Evolutionary conservation across 2,888 invertebrate genomes (phyloP), one percentile per base, ranked within the genome.

Genomic region (Tenthredo livida): DNA sequence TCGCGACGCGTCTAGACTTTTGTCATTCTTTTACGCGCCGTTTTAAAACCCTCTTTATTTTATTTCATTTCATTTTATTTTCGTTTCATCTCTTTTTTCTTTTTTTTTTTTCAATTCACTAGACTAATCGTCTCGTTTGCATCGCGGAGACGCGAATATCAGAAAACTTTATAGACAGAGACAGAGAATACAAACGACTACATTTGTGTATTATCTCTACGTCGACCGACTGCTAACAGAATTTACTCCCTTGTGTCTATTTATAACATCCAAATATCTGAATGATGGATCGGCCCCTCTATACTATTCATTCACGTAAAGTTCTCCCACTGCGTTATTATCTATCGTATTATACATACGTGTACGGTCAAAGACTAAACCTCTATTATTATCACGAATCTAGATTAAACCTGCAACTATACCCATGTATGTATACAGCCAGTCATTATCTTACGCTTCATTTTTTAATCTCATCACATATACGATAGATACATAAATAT

Each of bases 231-330:
- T 40, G 67, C 83, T 83, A 43, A 83, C 87, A 87, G 88, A 89
- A 90, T 88, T 83, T 89, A 89, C 90, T 89, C 90, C 89, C 90
- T 89, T 89, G 90, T 88, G 89, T 90, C 90, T 91, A 91, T 92
- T 91, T 91, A 91, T 91, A 91, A 85, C 85, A 87, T 85, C 84
- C 85, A 87, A 89, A 90, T 88, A 89, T 91, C 88, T 88, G 88
- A 88, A 90, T 90, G 90, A 91, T 88, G 87, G 89, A 90, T 91
- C 88, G 89, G 21, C 47, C 25, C 25, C 17, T 33, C 70, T 65
- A 47, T 47, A 47, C 82, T 82, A n/a, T 83, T 67, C 83, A 83
- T 83, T 83, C 83, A 70, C 83, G 67, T 83, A 80, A 80, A 80
- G 37, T 61, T 80, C 61, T 67, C 15, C 25, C 83, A 83, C 58